Evolutionary conservation across 2,888 invertebrate species (phyloP), one percentile per base, ranked within the genome.

Genomic region (Helicoverpa assulta): DNA sequence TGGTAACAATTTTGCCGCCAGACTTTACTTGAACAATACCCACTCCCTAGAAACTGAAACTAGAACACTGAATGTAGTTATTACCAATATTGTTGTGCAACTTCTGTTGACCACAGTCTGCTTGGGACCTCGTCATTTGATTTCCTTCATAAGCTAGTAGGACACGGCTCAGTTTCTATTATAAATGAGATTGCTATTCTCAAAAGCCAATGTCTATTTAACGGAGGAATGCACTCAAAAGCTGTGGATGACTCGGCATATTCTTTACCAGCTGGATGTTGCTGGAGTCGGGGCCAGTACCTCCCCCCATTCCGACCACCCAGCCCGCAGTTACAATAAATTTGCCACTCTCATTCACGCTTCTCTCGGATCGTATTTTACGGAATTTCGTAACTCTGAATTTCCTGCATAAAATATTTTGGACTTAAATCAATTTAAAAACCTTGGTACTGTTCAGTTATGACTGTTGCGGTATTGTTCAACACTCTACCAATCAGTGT

Each of bases 341-440:
- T 75, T 80, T 78, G 64, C 70, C 69, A 70, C 43, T 71, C 71
- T 82, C 73, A 66, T 82, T 78, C 77, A 80, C 67, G 72, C 74
- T 80, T 80, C 47, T 33, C 66, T 64, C 47, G 58, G 61, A 60
- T 81, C 70, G 66, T 67, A 72, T 80, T 77, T 72, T 64, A 72
- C 72, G 19, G 78, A 78, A 70, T 74, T 81, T 68, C 67, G 67
- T 57, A 64, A 75, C 61, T 75, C 60, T 63, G 59, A 67, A 78
- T 68, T 70, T 72, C 40, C 19, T 66, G 57, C 18, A 43, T 65
- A 62, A 77, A 77, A 73, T 74, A 68, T 69, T 64, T 51, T 19
- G 50, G 56, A 62, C 50, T 60, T 61, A 60, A 73, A 73, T 67
- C 59, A 77, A 70, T 73, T 76, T 67, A 56, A 66, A 74, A 73